These are phyloP conservation scores for Paraplagusia blochii DNA, from an alignment of 2,113 vertebrate species.

Conservation along the genomic window DNA sequence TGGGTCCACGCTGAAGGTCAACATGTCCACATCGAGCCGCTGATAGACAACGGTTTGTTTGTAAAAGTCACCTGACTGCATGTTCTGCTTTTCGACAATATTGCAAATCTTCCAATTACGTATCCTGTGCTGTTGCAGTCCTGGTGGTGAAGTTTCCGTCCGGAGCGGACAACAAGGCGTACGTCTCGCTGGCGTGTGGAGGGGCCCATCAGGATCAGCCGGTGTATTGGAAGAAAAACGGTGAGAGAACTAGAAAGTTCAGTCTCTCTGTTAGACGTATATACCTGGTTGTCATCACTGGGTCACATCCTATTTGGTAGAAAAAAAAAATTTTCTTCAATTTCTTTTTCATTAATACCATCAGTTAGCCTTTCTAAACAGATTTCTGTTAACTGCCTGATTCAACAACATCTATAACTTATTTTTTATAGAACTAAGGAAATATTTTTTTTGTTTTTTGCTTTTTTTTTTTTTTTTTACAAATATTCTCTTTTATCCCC, in stretches of 20 bases:
- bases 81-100: background rate
- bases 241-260: constrained; percentile 16
- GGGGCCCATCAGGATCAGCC: constrained; percentile 33
- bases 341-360: too few species aligned
- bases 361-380: too few species aligned
- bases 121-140: constrained; percentile 42
- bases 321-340: too few species aligned
- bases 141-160: constrained; percentile 51
- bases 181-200: constrained; percentile 66
- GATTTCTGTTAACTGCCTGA: too few species aligned
- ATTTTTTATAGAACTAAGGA: too few species aligned
- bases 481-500: too few species aligned
- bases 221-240: constrained; percentile 70
- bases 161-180: background rate
- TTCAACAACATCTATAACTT: too few species aligned
- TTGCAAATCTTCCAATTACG: background rate
- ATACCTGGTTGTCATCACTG: too few species aligned
- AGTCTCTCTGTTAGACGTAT: too few species aligned
- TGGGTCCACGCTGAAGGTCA: constrained; percentile 1
- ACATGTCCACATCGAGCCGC: constrained; percentile 9
- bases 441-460: too few species aligned
- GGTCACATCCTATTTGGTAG: too few species aligned
- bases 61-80: background rate
- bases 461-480: too few species aligned
- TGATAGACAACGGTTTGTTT: constrained; percentile 67